Evolutionary conservation across 2,888 invertebrate genomes (phyloP).

Genomic region (Acronicta alni): DNA sequence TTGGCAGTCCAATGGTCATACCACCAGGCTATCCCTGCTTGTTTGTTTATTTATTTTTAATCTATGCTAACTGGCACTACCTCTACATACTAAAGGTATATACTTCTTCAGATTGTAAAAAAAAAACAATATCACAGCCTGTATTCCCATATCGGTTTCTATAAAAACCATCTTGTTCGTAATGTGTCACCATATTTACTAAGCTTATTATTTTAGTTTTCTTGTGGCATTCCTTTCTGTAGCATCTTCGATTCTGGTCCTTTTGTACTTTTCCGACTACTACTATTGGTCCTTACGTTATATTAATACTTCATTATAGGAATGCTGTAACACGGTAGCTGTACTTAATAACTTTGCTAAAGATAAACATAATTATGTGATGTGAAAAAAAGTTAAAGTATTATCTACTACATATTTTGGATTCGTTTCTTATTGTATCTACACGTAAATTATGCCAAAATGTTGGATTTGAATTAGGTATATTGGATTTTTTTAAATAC

Average conservation of each 20-base stretch:
- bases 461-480: no score
- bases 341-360: no score
- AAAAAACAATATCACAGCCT: conserved; percentile 25
- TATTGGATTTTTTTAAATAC: no score
- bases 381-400: no score
- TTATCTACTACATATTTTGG: no score
- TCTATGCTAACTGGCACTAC: not conserved
- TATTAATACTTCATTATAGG: not conserved
- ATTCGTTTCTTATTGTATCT: no score
- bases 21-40: no score
- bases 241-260: conserved; percentile 7
- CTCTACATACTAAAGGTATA: conserved; percentile 14
- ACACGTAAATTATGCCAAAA: no score
- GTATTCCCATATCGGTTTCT: conserved; percentile 14
- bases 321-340: no score
- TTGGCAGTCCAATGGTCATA: no score
- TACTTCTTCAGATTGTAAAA: conserved; percentile 32
- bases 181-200: conserved; percentile 25
- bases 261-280: not conserved
- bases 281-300: not conserved
- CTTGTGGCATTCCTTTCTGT: conserved; percentile 19
- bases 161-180: conserved; percentile 35
- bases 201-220: conserved; percentile 31
- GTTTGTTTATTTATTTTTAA: no score
- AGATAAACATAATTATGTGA: no score